phyloP scores from a whole-genome alignment of 2,797 vertebrate species.

The Chlorospingus flavigularis region DNA sequence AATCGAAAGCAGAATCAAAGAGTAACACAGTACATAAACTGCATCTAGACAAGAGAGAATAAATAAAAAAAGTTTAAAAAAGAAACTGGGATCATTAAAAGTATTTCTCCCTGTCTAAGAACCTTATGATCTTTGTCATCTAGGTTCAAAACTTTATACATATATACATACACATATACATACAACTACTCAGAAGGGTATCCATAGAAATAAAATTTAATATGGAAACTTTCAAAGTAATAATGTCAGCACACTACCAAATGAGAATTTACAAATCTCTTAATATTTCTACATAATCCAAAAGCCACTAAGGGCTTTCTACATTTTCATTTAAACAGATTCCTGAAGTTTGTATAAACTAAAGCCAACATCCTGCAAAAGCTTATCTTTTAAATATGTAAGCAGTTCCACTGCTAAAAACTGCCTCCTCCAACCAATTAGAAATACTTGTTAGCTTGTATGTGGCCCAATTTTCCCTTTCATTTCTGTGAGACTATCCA shows the following conservation, averaged over 20 bases:
- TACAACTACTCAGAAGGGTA: background rate
- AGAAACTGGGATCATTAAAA: background rate
- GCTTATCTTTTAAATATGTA: background rate
- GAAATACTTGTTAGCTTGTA: background rate
- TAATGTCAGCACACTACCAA: background rate
- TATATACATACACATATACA: background rate
- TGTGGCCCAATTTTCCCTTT: background rate
- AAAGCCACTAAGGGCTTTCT: background rate
- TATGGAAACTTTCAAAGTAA: background rate
- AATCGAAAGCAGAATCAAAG: conserved; percentile 97
- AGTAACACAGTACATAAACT: conserved; percentile 98
- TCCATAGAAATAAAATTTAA: background rate
- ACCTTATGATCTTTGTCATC: background rate
- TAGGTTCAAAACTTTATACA: background rate
- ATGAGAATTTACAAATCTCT: background rate
- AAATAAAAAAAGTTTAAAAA: background rate
- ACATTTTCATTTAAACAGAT: background rate
- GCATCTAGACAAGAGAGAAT: conserved; percentile 82
- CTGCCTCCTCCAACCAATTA: background rate
- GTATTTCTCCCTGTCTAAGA: background rate
- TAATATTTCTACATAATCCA: background rate
- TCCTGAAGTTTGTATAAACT: background rate
- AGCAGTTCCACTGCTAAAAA: background rate
- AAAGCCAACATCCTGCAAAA: background rate
- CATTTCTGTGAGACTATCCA: background rate